Conservation (phyloP, 2,797 vertebrate genomes). For the Hippopotamyrus pictus region DNA sequence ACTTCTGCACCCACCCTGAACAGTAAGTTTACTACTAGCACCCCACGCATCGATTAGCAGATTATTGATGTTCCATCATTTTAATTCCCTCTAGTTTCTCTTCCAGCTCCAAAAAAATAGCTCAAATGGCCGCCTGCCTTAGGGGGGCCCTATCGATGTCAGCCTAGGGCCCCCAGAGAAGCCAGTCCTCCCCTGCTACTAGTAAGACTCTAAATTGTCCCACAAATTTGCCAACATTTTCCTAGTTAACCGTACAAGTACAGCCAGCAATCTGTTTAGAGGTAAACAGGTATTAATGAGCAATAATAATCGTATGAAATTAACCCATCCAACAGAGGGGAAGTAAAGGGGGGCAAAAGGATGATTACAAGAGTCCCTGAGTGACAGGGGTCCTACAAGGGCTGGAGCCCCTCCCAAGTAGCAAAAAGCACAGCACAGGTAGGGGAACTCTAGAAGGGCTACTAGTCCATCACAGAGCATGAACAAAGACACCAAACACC, state of each 20-base stretch:
- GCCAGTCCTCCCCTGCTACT: neutral
- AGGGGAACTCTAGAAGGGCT: neutral
- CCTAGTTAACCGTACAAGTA: neutral
- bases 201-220: neutral
- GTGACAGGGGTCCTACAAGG: neutral
- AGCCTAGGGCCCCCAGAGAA: neutral
- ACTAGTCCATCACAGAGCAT: neutral
- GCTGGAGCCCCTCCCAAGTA: neutral
- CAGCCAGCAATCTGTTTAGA: neutral
- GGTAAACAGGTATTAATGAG: neutral
- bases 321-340: neutral
- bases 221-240: neutral
- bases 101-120: too few relatives aligned
- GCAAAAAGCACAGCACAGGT: neutral
- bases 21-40: neutral
- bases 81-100: neutral
- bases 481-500: neutral
- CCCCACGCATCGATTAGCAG: neutral
- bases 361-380: neutral
- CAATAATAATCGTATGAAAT: neutral
- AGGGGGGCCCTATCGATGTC: neutral
- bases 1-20: too few relatives aligned
- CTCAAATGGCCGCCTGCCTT: neutral
- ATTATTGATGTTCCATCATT: neutral
- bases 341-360: neutral